Conservation (phyloP, 2,797 vertebrate genomes). For the Hybognathus amarus region DNA sequence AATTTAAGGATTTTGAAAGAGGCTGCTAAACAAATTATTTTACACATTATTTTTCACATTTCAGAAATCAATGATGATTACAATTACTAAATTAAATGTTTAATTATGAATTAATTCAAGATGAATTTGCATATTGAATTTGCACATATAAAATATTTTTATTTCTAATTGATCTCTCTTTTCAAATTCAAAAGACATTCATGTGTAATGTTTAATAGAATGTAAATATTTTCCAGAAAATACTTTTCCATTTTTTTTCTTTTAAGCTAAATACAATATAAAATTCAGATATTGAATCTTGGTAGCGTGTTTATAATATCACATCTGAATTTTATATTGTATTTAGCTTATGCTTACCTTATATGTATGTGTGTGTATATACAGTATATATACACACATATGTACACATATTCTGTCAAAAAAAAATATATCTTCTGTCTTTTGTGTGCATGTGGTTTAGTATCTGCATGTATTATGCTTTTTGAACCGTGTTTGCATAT, state of each 20-base stretch:
- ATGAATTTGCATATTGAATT: background rate
- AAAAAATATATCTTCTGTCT: background rate
- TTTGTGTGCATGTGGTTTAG: background rate
- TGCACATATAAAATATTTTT: too few species aligned
- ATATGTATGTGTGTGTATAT: too few species aligned
- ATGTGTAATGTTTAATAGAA: background rate
- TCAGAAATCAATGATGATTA: too few species aligned
- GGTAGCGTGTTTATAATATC: background rate
- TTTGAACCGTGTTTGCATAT: conserved; percentile 3
- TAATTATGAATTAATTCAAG: too few species aligned
- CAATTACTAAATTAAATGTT: too few species aligned
- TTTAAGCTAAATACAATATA: background rate
- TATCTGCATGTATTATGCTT: conserved; percentile 7
- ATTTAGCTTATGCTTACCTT: too few species aligned
- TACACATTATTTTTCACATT: too few species aligned
- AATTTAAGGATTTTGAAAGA: background rate
- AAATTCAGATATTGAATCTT: background rate
- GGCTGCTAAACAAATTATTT: background rate
- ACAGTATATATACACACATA: too few species aligned
- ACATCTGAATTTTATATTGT: too few species aligned
- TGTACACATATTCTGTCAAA: too few species aligned
- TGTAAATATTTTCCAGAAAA: background rate
- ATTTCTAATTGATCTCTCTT: background rate
- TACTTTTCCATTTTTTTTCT: background rate
- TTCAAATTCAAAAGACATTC: background rate